These are phyloP conservation scores for Toxotes chatareus DNA, from an alignment of 2,113 vertebrate genomes.

Conservation along the genomic window DNA sequence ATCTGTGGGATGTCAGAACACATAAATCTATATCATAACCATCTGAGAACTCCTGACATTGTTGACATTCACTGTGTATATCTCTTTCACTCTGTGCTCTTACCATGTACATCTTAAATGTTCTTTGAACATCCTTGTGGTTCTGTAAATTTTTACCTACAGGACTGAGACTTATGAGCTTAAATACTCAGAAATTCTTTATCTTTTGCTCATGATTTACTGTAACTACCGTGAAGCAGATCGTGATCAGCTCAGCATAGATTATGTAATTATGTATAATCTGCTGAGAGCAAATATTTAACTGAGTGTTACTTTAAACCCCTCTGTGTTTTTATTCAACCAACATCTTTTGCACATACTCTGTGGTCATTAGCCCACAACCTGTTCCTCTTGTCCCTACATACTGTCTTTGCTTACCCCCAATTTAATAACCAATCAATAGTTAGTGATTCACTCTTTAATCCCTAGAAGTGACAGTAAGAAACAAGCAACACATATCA, in stretches of 20 bases:
- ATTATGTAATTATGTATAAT: conserved; percentile 55
- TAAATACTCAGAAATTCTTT: conserved; percentile 35
- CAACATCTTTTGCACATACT: conserved; percentile 3
- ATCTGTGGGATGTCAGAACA: conserved; percentile 77
- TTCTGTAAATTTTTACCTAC: conserved; percentile 4
- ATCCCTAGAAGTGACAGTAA: background rate
- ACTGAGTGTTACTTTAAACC: conserved; percentile 17
- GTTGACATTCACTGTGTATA: conserved; percentile 50
- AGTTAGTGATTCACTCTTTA: background rate
- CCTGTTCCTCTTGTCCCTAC: background rate
- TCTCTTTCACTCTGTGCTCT: conserved; percentile 29
- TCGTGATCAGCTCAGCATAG: conserved; percentile 35
- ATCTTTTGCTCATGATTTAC: conserved; percentile 39
- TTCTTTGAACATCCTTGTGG: conserved; percentile 22
- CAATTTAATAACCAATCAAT: background rate
- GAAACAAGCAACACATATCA: background rate
- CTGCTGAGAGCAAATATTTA: conserved; percentile 21
- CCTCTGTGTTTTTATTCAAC: background rate
- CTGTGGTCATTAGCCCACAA: background rate
- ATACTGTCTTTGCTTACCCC: background rate
- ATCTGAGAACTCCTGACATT: conserved; percentile 46
- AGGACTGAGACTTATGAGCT: conserved; percentile 10
- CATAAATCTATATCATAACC: conserved; percentile 77
- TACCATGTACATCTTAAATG: conserved; percentile 26
- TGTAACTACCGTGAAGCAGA: conserved; percentile 38